Evolutionary conservation across 2,888 invertebrate species (phyloP).

Genomic region (Macrophya annulata): DNA sequence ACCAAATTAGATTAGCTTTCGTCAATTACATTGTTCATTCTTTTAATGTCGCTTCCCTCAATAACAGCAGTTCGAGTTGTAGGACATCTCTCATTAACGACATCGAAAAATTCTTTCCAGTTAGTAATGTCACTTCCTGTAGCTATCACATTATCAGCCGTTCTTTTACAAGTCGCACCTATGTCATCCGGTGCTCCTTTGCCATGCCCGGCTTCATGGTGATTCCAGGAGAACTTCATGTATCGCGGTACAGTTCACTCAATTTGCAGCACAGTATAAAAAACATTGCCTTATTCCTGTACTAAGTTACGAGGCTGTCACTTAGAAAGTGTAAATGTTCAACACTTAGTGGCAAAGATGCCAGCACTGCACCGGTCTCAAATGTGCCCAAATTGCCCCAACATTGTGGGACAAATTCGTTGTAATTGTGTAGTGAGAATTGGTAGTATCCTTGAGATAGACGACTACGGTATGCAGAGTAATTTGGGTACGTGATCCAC

Average conservation of each 20-base stretch:
- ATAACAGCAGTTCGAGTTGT: too few relatives aligned
- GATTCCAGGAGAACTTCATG: constrained; percentile 67
- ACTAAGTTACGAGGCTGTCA: constrained; percentile 72
- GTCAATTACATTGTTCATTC: too few relatives aligned
- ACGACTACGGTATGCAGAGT: constrained; percentile 74
- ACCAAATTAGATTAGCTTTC: too few relatives aligned
- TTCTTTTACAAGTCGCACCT: background rate
- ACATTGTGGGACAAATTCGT: constrained; percentile 68
- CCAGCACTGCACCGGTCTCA: constrained; percentile 67
- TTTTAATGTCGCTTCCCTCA: too few relatives aligned
- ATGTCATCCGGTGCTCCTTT: background rate
- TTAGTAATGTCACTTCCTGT: too few relatives aligned
- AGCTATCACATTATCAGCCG: too few relatives aligned
- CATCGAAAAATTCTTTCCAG: too few relatives aligned
- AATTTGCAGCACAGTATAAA: constrained; percentile 68
- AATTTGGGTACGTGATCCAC: constrained; percentile 71
- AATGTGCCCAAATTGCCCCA: constrained; percentile 69
- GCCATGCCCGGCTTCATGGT: constrained; percentile 31
- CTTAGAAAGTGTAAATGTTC: constrained; percentile 71
- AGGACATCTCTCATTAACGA: too few relatives aligned
- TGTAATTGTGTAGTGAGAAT: constrained; percentile 63
- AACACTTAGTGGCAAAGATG: constrained; percentile 61
- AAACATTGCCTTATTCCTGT: constrained; percentile 70
- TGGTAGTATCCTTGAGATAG: constrained; percentile 61
- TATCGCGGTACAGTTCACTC: constrained; percentile 65